Percentiles rank a stretch among this genome's conserved stretches.
phyloP scores from a whole-genome alignment of 1,140 invertebrate species.

The Drosophila guanche region DNA sequence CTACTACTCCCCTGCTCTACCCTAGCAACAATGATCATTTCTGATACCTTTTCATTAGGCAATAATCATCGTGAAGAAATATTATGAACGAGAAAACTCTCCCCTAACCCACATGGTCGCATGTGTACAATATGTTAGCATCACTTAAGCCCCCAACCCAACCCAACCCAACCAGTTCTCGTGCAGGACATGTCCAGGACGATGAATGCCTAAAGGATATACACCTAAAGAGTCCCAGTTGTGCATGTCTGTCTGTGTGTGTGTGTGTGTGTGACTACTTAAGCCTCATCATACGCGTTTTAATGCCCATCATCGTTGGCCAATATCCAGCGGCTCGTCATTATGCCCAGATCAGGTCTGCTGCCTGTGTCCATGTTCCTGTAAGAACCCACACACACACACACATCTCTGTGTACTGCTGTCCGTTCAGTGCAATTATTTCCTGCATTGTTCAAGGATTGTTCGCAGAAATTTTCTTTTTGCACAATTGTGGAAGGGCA shows the following conservation, averaged over 20 bases:
- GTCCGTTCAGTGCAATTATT: slow-evolving; percentile 69
- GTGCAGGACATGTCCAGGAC: slow-evolving; percentile 9
- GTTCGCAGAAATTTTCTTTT: slow-evolving; percentile 71
- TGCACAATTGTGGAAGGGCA: slow-evolving; percentile 52
- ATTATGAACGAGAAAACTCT: slow-evolving; percentile 31
- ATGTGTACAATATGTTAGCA: slow-evolving; percentile 54
- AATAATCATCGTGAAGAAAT: slow-evolving; percentile 47
- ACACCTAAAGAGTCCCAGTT: slow-evolving; percentile 49
- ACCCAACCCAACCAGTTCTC: slow-evolving; percentile 36
- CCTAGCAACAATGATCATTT: slow-evolving; percentile 28
- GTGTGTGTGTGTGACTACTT: slow-evolving; percentile 56
- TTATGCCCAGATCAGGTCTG: slow-evolving; percentile 49
- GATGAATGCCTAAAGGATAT: slow-evolving; percentile 4
- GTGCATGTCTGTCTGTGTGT: slow-evolving; percentile 23
- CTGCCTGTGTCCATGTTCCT: neutral
- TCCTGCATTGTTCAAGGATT: slow-evolving; percentile 76
- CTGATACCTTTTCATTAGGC: slow-evolving; percentile 38
- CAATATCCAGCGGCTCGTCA: slow-evolving; percentile 54
- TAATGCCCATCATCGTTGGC: slow-evolving; percentile 70
- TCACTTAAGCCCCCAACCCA: slow-evolving; percentile 39
- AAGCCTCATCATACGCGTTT: slow-evolving; percentile 76
- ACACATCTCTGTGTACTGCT: slow-evolving; percentile 1
- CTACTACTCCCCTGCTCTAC: neutral
- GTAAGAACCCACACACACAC: neutral
- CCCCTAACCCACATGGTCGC: slow-evolving; percentile 8